These are phyloP conservation scores for Cataglyphis hispanica DNA, from an alignment of 1,140 invertebrate species.

Conservation along the genomic window DNA sequence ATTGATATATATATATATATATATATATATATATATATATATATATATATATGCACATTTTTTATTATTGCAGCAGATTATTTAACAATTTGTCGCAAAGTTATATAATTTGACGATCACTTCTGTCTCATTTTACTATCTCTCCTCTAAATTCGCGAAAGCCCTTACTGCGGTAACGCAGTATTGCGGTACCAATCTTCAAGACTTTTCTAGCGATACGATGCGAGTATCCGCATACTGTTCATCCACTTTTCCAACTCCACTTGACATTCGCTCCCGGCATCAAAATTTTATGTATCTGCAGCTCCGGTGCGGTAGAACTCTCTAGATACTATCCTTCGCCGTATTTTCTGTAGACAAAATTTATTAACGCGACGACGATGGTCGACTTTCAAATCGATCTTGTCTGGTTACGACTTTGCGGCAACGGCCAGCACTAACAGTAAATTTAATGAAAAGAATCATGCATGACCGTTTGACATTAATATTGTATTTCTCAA, in stretches of 20 bases:
- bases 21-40: too few species aligned
- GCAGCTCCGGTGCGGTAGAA: constrained; percentile 30
- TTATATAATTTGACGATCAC: constrained; percentile 6
- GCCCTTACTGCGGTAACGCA: constrained; percentile 10
- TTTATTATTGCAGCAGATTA: not conserved
- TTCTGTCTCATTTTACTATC: not conserved
- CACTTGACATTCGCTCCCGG: constrained; percentile 48
- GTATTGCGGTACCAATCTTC: constrained; percentile 45
- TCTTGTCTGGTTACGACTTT: constrained; percentile 50
- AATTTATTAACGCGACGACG: constrained; percentile 59
- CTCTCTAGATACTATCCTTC: constrained; percentile 28
- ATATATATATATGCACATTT: not conserved
- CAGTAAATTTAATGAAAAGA: constrained; percentile 18
- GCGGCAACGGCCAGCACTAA: not conserved
- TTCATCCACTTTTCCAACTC: constrained; percentile 50
- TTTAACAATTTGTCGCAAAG: not conserved
- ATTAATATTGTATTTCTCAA: not conserved
- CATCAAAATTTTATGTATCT: constrained; percentile 64
- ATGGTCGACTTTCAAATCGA: constrained; percentile 61
- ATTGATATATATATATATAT: not conserved
- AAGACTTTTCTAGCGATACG: constrained; percentile 36
- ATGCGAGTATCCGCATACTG: constrained; percentile 48
- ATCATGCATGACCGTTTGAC: not conserved
- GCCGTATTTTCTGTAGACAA: constrained; percentile 40
- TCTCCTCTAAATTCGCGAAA: constrained; percentile 19